Conservation (phyloP, 2,797 vertebrate species). For the Borostomias antarcticus region DNA sequence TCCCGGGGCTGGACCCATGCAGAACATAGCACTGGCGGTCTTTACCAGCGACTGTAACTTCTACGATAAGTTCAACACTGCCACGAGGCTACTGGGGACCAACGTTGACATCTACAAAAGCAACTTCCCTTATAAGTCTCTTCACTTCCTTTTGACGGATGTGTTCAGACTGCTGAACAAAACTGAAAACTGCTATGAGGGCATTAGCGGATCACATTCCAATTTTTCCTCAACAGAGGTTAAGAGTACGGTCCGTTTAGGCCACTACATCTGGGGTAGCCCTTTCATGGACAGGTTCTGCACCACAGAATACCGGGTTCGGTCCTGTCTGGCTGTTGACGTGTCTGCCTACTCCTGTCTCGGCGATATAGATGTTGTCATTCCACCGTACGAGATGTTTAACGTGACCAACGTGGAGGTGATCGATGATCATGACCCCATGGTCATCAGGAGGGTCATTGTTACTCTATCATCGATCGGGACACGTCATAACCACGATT, state of each 20-base stretch:
- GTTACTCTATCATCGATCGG: not conserved
- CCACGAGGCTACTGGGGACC: constrained; percentile 2
- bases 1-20: not conserved
- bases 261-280: not conserved
- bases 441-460: too few species aligned
- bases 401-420: not conserved
- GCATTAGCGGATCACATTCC: not conserved
- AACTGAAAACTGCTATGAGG: not conserved
- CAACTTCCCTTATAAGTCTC: constrained; percentile 24
- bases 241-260: not conserved
- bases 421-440: not conserved
- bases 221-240: not conserved
- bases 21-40: not conserved
- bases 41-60: not conserved
- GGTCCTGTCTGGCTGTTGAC: not conserved
- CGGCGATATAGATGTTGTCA: not conserved
- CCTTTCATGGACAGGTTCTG: not conserved
- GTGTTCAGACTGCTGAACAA: not conserved
- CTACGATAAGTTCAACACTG: not conserved
- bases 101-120: not conserved
- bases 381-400: not conserved
- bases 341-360: not conserved
- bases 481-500: not conserved
- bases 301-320: not conserved
- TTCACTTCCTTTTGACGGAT: constrained; percentile 28